Base-by-base conservation (phyloP, 2,797 vertebrate species). In the Lutjanus argentimaculatus region DNA sequence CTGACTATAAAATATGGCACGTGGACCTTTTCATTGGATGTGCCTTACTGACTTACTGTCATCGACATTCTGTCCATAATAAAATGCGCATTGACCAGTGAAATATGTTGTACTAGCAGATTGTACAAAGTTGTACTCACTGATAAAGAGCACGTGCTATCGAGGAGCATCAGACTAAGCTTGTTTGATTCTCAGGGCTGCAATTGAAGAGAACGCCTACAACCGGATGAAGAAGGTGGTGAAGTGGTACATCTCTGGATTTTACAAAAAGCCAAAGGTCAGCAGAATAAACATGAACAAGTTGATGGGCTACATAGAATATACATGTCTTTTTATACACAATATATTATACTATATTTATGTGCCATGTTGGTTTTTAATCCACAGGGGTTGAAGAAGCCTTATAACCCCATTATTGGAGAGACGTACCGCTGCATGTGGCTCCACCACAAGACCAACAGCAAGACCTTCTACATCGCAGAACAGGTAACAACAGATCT, bases 191-290 rank as follows among this genome's bases (percentile, higher is more conserved):
- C 11, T 65, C 91, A 99, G 98, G 88, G 97, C 98, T 89, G 98
- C 98, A 15, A 94, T 98, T 25, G 98, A 99, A 89, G 98, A 99
- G 91, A 99, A 99, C 46, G 97, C 98, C 66, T 99, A 98, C 88
- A 96, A 97, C 81, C 97, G 98, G 22, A 97, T 99, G 97, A 99
- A 98, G 95, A 98, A 98, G 93, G 98, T 99, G 77, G 98, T 99
- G 76, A 99, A 98, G 89, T 99, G 98, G 98, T 99, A 99, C 96
- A 97, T 99, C 86, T 99, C 98, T 43, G 98, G 98, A 85, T 99
- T 99, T 93, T 99, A 99, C 95, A 99, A 99, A 91, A 99, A 99
- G 92, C 98, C 98, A 95, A 97, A 99, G 97, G 98, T 99, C 87
- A 75, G 81, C 4, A 69, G 40, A 40, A 7, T 11, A 2, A 53